phyloP scores from a whole-genome alignment of 1,140 invertebrate genomes.

The Schlechtendalia chinensis region DNA sequence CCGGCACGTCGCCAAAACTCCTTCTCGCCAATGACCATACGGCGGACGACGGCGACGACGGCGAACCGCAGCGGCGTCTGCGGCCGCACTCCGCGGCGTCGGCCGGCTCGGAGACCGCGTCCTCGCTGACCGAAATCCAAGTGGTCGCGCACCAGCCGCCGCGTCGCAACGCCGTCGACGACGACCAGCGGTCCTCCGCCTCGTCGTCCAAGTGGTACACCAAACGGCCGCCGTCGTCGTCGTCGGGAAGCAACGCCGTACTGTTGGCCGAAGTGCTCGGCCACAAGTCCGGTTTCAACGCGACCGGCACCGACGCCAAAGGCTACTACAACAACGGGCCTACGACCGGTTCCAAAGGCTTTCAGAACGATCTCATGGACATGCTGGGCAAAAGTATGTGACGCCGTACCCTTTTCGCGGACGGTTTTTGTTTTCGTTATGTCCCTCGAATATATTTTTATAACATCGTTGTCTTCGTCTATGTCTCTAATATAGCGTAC shows the following conservation, averaged over 20 bases:
- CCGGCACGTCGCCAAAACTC: not conserved
- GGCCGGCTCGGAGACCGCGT: not conserved
- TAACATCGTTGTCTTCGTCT: no score
- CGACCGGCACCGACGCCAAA: constrained; percentile 51
- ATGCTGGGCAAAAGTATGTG: constrained; percentile 78
- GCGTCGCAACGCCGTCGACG: not conserved
- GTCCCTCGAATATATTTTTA: no score
- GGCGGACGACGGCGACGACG: not conserved
- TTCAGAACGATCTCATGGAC: constrained; percentile 72
- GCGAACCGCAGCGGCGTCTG: not conserved
- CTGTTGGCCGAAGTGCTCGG: constrained; percentile 67
- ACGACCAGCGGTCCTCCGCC: not conserved
- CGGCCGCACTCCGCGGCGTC: not conserved
- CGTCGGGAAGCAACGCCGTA: not conserved
- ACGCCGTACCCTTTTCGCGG: not conserved
- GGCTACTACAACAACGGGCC: not conserved
- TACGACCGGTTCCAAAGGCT: constrained; percentile 57
- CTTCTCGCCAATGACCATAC: no score
- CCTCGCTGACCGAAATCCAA: constrained; percentile 23
- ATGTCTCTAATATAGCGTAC: no score
- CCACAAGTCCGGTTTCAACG: constrained; percentile 63
- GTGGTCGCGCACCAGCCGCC: constrained; percentile 13
- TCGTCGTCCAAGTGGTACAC: constrained; percentile 14
- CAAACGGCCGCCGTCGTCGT: not conserved
- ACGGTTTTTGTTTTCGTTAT: not conserved